Percentiles rank a stretch among this genome's conserved stretches.
phyloP scores from a whole-genome alignment of 2,113 vertebrate genomes.

The Urocolius indicus region DNA sequence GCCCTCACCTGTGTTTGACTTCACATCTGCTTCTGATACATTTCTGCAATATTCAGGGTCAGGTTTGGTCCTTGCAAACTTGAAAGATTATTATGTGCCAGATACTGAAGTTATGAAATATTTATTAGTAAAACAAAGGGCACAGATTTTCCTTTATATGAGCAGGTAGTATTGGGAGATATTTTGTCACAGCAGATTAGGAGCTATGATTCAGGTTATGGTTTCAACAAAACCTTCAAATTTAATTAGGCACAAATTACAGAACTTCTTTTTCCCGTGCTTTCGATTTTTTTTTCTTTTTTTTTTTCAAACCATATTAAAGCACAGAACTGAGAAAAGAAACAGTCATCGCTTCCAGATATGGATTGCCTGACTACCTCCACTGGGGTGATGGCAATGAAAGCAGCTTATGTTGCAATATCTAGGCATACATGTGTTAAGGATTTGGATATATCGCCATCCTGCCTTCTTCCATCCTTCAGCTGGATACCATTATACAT shows the following conservation, averaged over 20 bases:
- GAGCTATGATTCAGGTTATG: background rate
- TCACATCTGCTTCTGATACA: background rate
- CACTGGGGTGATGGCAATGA: background rate
- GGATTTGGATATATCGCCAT: background rate
- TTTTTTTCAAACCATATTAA: background rate
- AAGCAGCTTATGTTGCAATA: background rate
- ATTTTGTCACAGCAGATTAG: background rate
- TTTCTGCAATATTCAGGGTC: background rate
- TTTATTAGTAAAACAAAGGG: background rate
- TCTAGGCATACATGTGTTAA: rapidly evolving
- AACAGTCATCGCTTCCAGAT: background rate
- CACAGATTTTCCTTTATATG: background rate
- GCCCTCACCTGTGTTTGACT: background rate
- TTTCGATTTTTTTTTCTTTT: background rate
- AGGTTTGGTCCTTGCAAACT: background rate
- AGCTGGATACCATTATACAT: background rate
- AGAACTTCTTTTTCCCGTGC: background rate
- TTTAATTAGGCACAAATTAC: background rate
- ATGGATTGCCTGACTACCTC: background rate
- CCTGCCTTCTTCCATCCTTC: background rate
- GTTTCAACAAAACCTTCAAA: background rate
- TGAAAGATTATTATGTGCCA: background rate
- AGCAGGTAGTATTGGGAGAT: background rate
- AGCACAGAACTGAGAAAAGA: background rate
- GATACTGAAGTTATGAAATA: background rate